Evolutionary conservation across 2,113 vertebrate species (phyloP).

Genomic region (Myrmophylax atrothorax): DNA sequence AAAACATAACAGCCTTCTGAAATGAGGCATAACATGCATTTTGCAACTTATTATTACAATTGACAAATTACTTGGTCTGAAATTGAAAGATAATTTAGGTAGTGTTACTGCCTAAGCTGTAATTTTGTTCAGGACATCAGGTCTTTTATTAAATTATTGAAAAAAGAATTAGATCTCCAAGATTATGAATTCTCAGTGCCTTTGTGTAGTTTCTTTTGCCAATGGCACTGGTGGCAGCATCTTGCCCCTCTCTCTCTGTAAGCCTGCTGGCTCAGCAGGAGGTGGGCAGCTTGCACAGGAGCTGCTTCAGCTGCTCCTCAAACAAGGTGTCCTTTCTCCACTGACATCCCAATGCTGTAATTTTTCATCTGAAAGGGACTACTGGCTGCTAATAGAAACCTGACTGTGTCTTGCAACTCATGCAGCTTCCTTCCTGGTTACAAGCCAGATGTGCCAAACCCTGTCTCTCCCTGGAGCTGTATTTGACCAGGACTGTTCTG

Average conservation of each 20-base stretch:
- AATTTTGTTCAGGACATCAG: neutral
- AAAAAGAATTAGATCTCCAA: neutral
- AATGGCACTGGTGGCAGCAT: neutral
- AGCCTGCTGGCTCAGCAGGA: neutral
- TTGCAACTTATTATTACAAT: neutral
- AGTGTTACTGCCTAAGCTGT: neutral
- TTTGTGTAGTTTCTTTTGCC: neutral
- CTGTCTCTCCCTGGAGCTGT: neutral
- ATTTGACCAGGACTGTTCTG: neutral
- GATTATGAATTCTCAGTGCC: neutral
- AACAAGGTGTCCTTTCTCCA: neutral
- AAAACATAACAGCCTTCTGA: neutral
- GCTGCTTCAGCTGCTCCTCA: neutral
- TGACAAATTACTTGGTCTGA: neutral
- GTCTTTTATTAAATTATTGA: neutral
- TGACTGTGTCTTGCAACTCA: neutral
- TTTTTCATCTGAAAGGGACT: neutral
- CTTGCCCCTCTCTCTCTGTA: neutral
- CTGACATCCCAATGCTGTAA: neutral
- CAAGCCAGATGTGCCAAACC: neutral
- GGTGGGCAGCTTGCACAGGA: neutral
- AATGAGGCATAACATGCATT: neutral
- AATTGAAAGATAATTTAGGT: neutral
- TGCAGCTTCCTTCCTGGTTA: neutral
- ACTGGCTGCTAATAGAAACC: neutral